Base-by-base conservation (phyloP, 2,113 vertebrate species). In the Aythya baeri region DNA sequence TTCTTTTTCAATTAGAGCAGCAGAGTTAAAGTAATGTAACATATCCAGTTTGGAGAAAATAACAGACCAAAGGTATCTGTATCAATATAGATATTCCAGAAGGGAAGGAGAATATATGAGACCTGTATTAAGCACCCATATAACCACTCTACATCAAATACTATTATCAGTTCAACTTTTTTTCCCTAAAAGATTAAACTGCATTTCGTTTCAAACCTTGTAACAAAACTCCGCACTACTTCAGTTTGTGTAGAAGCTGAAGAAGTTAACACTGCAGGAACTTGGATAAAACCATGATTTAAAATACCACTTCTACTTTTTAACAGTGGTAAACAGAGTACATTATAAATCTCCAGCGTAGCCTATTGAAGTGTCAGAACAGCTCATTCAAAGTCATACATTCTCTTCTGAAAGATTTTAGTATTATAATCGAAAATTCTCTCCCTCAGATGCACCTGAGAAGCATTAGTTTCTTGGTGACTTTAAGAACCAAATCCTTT, bases 401-500 rank as follows among this genome's bases (percentile, higher is more conserved):
- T 84, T 84, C 86, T 66, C 71, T 86, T 66, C 81, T 52, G 55
- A 85, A 91, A 93, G 62, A 88, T 89, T 93, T 92, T 38, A 76
- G 80, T 93, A 70, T 87, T 94, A 65, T 65, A 93, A 94, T 83
- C 3, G 0, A 93, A 94, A 93, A 90, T 22, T 72, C 66, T 90
- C 90, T 87, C 88, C 86, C 77, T 92, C 50, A 5, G n/a, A 92
- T 89, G 86, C 88, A 96, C 92, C 96, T 89, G 94, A 93, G 88
- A 91, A 93, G 77, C 91, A 96, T 92, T 93, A 95, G 89, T 79
- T 91, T 94, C 85, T 93, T 59, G 79, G 93, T 94, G 93, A 97
- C 88, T 95, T 91, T 74, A 94, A 89, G 88, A 96, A 88, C 75
- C 85, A 95, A 95, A 96, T 96, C 94, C 93, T 91, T 91, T 91